Conservation (phyloP, 1,140 invertebrate species). For the Heliconius eleuchia region DNA sequence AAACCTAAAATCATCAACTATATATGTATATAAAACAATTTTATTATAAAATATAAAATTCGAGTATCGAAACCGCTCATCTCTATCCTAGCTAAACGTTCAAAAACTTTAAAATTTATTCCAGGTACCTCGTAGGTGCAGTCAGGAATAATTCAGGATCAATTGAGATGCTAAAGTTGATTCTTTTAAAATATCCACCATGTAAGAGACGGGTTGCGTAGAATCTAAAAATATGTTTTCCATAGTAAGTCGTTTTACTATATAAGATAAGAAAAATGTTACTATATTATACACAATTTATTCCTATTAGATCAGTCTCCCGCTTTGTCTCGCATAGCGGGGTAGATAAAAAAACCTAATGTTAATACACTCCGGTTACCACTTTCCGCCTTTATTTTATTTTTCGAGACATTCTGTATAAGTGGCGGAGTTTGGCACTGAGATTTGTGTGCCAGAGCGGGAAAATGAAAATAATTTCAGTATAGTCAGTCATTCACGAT, state of each 20-base stretch:
- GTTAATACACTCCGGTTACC: too few species aligned
- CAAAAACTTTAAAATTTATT: constrained; percentile 32
- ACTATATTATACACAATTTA: too few species aligned
- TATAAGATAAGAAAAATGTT: too few species aligned
- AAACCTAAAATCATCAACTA: not conserved
- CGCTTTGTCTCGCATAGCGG: too few species aligned
- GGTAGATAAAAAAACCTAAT: too few species aligned
- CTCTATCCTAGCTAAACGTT: constrained; percentile 20
- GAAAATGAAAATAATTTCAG: too few species aligned
- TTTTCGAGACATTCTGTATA: too few species aligned
- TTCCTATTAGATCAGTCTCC: too few species aligned
- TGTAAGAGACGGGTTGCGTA: constrained; percentile 22
- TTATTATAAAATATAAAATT: not conserved
- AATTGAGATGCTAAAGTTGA: constrained; percentile 36
- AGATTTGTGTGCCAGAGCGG: not conserved
- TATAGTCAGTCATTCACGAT: too few species aligned
- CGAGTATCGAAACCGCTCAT: not conserved
- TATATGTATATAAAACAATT: not conserved
- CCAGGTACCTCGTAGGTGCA: constrained; percentile 32
- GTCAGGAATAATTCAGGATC: constrained; percentile 33
- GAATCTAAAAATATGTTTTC: constrained; percentile 26
- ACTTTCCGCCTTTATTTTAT: too few species aligned
- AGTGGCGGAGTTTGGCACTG: too few species aligned
- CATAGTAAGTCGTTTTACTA: not conserved
- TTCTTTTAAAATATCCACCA: constrained; percentile 31